These are phyloP conservation scores for Tragulus kanchil DNA, from an alignment of 2,113 vertebrate genomes.

Conservation along the genomic window DNA sequence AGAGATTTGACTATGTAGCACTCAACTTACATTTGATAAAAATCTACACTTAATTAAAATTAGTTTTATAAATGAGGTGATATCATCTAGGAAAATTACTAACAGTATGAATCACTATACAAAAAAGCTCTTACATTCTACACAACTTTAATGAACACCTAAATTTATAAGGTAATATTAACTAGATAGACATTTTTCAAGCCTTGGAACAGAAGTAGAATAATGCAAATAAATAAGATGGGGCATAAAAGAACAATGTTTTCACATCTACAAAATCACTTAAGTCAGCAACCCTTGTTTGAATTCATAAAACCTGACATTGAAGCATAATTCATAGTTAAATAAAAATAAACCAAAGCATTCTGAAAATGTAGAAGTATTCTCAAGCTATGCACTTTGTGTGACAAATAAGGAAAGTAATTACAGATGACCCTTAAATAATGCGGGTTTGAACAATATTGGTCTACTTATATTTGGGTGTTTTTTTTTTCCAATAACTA, in stretches of 20 bases:
- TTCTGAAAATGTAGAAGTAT: not conserved
- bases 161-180: not conserved
- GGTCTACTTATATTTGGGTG: not conserved
- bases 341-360: constrained; percentile 7
- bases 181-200: not conserved
- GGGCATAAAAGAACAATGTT: not conserved
- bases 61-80: not conserved
- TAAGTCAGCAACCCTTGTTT: not conserved
- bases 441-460: not conserved
- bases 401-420: constrained; percentile 10
- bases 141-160: not conserved
- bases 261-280: constrained; percentile 7
- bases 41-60: constrained; percentile 29
- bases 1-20: not conserved
- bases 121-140: not conserved
- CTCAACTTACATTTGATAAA: not conserved
- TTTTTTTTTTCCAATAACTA: not conserved
- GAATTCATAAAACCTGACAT: constrained; percentile 7
- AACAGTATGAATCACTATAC: not conserved
- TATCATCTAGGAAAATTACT: not conserved
- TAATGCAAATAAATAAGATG: not conserved
- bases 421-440: not conserved
- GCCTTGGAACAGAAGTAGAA: not conserved
- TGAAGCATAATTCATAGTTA: not conserved
- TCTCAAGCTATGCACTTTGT: not conserved